phyloP scores from a whole-genome alignment of 2,113 vertebrate species.

The Potamarius usumacintae region DNA sequence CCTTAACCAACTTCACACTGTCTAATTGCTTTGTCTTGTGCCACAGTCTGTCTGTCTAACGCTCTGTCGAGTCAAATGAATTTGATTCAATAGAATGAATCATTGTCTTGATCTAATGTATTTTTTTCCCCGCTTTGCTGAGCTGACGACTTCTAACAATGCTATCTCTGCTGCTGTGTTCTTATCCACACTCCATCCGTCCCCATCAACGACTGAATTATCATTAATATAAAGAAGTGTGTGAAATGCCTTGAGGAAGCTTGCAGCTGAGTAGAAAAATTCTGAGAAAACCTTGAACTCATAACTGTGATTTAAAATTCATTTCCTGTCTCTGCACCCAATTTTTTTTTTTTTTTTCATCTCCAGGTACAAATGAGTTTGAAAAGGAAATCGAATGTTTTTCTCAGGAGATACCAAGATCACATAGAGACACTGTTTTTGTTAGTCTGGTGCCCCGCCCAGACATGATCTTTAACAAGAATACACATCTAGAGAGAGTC shows the following conservation, averaged over 20 bases:
- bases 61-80: constrained; percentile 27
- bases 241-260: constrained; percentile 29
- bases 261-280: background rate
- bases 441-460: background rate
- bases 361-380: background rate
- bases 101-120: constrained; percentile 35
- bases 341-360: background rate
- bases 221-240: constrained; percentile 32
- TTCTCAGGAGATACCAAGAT: background rate
- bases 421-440: background rate
- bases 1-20: constrained; percentile 16
- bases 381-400: constrained; percentile 4
- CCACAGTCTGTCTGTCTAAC: background rate
- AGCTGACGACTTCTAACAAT: constrained; percentile 35
- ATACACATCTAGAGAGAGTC: background rate
- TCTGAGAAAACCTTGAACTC: constrained; percentile 26
- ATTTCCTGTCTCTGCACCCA: constrained; percentile 7
- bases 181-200: constrained; percentile 6
- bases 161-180: constrained; percentile 20
- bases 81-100: constrained; percentile 36
- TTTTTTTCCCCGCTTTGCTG: constrained; percentile 29
- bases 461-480: background rate
- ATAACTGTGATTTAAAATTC: constrained; percentile 32
- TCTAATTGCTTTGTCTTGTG: constrained; percentile 26
- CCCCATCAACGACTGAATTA: constrained; percentile 20